A percentile compares a stretch with the other conserved stretches of the same genome.
phyloP scores from a whole-genome alignment of 2,113 vertebrate genomes.

The Ursus arctos region DNA sequence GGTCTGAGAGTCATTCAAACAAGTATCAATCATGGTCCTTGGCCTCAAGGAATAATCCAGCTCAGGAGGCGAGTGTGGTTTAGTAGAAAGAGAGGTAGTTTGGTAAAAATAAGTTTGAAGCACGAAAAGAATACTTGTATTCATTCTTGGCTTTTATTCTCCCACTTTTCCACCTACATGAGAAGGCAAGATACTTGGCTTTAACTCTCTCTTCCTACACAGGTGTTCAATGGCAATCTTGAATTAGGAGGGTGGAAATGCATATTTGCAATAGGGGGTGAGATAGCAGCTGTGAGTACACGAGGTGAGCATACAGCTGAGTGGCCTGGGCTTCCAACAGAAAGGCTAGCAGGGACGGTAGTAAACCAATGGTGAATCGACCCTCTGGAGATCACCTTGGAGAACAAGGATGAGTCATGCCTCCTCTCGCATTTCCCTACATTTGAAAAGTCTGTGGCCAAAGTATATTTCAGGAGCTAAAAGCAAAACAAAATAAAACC shows the following conservation, averaged over 20 bases:
- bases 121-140: not conserved
- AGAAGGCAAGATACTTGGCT: not conserved
- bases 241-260: not conserved
- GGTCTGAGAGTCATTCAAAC: not conserved
- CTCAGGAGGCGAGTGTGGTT: not conserved
- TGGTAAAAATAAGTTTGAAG: not conserved
- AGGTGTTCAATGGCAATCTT: not conserved
- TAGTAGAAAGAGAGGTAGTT: not conserved
- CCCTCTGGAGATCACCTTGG: not conserved
- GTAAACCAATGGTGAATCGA: not conserved
- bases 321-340: not conserved
- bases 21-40: not conserved
- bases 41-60: not conserved
- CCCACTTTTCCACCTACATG: not conserved
- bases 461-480: not conserved
- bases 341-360: not conserved
- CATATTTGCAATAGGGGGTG: not conserved
- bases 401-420: not conserved
- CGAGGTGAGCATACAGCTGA: not conserved
- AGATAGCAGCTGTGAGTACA: not conserved
- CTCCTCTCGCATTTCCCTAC: not conserved
- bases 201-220: not conserved
- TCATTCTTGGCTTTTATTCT: slow-evolving; percentile 22
- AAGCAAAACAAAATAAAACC: not conserved
- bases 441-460: not conserved